Conservation (phyloP, 2,113 vertebrate species). For the Xiphophorus maculatus region DNA sequence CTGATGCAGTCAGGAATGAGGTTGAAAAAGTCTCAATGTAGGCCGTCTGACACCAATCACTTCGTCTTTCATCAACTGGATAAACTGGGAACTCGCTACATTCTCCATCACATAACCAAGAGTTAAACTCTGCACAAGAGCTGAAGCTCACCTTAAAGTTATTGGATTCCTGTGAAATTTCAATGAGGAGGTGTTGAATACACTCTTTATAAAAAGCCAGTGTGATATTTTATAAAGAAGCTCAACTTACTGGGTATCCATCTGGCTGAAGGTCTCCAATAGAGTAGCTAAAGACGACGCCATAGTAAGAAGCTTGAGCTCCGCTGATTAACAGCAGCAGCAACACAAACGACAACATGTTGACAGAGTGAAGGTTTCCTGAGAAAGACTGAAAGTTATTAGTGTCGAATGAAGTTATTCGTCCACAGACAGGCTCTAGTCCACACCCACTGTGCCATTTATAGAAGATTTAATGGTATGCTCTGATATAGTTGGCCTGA, state of each 20-base stretch:
- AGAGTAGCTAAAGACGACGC: not conserved
- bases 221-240: too few relatives aligned
- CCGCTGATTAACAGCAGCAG: not conserved
- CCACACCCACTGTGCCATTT: not conserved
- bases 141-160: not conserved
- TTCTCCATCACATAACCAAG: not conserved
- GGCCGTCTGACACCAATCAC: conserved; percentile 26
- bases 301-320: not conserved
- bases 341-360: not conserved
- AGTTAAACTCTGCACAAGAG: not conserved
- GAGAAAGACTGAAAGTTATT: not conserved
- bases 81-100: not conserved
- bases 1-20: not conserved
- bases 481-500: not conserved
- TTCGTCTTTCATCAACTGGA: not conserved
- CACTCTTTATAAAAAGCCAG: too few relatives aligned
- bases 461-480: not conserved
- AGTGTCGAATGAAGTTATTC: not conserved
- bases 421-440: not conserved
- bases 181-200: not conserved
- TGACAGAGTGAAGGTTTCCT: not conserved
- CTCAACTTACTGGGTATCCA: not conserved
- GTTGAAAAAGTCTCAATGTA: fast-evolving
- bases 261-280: not conserved
- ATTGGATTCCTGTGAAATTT: not conserved